Evolutionary conservation across 2,797 vertebrate species (phyloP), one percentile per base, ranked within the genome.

Genomic region (Allenopithecus nigroviridis): DNA sequence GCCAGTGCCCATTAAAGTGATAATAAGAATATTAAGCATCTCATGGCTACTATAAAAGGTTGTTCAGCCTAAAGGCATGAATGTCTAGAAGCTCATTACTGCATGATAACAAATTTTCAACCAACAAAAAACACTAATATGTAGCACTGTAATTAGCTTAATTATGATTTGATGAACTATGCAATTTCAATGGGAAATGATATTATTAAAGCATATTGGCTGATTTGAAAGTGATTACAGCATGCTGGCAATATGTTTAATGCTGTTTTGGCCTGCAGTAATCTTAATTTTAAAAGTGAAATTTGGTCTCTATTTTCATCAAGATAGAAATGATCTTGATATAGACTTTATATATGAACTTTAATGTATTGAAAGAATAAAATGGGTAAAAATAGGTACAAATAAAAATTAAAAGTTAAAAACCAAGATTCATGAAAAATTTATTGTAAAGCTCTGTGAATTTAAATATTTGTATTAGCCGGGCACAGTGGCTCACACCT

Each of bases 131-230:
- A 22, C 41, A 41, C 72, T 72, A 80, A 76, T 41, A 92, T 55
- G 24, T 97, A 97, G 95, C 21, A 80, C n/a, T 84, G 85, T 96
- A 93, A 97, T 97, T 95, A 96, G 28, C 33, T 96, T 96, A 96
- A 30, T 96, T 96, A 96, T 96, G 10, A 83, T 86, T 95, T 96
- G 85, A 96, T 94, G 36, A 97, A 95, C 68, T 14, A 1, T 19
- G 84, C n/a, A 85, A 85, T 97, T 97, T 98, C 87, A 96, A 95
- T 84, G 48, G 75, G 59, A 97, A 96, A 68, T 94, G 89, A 93
- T 97, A 94, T 97, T 96, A 96, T 95, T 96, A 96, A 95, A 57
- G n/a, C 41, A 2, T 48, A 85, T 91, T 0, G 1, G 91, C 96
- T 97, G n/a, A 88, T 78, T 96, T 93, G 55, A 81, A 89, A 94